Evolutionary conservation across 2,888 invertebrate species (phyloP), one percentile per base, ranked within the genome.

Genomic region (Xylophagus ater): DNA sequence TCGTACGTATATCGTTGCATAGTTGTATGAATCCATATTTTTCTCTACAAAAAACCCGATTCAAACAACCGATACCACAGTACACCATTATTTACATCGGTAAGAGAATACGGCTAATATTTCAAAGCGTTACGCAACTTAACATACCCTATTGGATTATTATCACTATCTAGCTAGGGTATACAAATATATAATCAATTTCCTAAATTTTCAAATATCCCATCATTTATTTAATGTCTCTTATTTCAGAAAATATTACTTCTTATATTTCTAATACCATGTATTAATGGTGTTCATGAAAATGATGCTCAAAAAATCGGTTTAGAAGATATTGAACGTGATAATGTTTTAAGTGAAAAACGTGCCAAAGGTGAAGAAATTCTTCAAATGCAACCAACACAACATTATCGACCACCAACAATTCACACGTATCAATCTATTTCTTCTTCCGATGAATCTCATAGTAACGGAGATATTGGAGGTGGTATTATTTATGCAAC

Each of bases 311-410:
- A 46, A 55, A 79, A 78, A 60, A 70, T 81, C 41, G 74, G 78
- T 48, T 64, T 83, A 33, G 79, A 82, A 57, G 83, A 83, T 59
- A 79, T 83, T 46, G 82, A 84, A 55, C 70, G 73, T 23, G 82
- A 82, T 51, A 80, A 77, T 52, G 58, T 77, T 37, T 71, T 71
- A 36, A 72, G 70, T 49, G 77, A 78, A 58, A 67, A 68, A 46
- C 43, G 17, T n/a, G n/a, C 28, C 4, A 19, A 34, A 3, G 12
- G 20, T 21, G 13, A 33, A 9, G 40, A 40, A 17, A 34, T 30
- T 8, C 23, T 34, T 5, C 29, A 40, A 20, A 18, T 34, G 5
- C 42, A 42, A 33, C 43, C 43, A 21, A 19, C 42, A 8, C 49
- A 47, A 34, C 43, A 42, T 7, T 31, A 34, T 19, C 38, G 37